Base-by-base conservation (phyloP, 37 sponge, comb jelly and placozoan species). In the Aplysina aerophoba region DNA sequence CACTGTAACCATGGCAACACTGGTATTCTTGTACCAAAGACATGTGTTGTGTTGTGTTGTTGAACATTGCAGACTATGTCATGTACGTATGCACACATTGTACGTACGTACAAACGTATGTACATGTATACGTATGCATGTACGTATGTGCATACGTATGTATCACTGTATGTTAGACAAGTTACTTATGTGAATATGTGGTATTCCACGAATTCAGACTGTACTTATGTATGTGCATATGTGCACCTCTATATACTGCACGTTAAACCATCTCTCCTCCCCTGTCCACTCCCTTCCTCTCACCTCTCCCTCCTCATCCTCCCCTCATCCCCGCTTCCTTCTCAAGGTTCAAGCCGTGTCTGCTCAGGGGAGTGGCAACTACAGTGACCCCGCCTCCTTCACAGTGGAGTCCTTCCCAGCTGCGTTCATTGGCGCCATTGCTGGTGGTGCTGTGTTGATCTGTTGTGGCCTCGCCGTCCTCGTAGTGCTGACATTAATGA, bases 91-190 rank as follows among this genome's bases (percentile, higher is more conserved):
- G 59, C 19, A 58, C 59, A 58, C 19, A 58, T 19, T 15, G 15
- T 58, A 58, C 59, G 19, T 58, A 58, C 19, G 19, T 58, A 58
- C 19, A 58, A 20, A 58, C 59, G 59, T 58, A 58, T 58, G 59
- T 58, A 19, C 15, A 58, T 58, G 77, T 22, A 88, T 44, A 30
- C 25, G 53, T 12, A 19, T 34, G 40, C 55, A 27, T 80, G 56
- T 80, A 33, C 21, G 14, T 53, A 28, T 80, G 81, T 80, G 56
- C 55, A 33, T 27, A 21, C 55, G 58, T 53, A 5, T 80, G 60
- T 80, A 34, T 27, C 12, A 35, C 28, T 53, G 59, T 53, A 31
- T 57, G 81, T 13, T 67, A 22, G n/a, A n/a, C n/a, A n/a, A n/a
- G n/a, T n/a, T 67, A 27, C n/a, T 14, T 67, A 27, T 67, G 69